These are phyloP conservation scores for Thamnophis elegans DNA, from an alignment of 2,797 vertebrate species.

Conservation along the genomic window DNA sequence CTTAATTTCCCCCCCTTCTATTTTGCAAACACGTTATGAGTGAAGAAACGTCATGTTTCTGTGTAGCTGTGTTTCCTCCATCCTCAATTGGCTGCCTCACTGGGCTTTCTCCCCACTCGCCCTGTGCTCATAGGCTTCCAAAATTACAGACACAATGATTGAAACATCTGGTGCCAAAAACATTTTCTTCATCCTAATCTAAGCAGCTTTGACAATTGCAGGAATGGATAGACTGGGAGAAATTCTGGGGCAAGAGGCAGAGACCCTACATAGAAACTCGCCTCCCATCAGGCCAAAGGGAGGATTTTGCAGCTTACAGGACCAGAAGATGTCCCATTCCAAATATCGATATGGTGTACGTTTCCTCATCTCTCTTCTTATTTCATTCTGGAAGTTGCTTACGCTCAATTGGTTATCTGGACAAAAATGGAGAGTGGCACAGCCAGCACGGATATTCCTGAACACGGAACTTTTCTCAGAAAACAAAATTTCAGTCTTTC, in stretches of 20 bases:
- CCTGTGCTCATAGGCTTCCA: neutral
- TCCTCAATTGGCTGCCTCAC: too few species aligned
- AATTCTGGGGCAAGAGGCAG: neutral
- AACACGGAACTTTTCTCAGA: too few species aligned
- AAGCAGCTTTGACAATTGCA: neutral
- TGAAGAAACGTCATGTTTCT: conserved; percentile 24
- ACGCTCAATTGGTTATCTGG: neutral
- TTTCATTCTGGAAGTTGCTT: neutral
- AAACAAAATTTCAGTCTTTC: neutral
- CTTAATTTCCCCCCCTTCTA: conserved; percentile 43
- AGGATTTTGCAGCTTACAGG: neutral
- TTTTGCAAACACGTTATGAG: conserved; percentile 41
- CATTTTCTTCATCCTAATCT: neutral
- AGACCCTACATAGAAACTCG: too few species aligned
- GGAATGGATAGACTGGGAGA: neutral
- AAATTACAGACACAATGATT: neutral
- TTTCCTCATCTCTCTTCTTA: neutral
- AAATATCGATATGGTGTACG: neutral
- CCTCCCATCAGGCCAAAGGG: neutral
- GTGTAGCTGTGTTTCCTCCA: neutral
- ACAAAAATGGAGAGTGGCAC: too few species aligned
- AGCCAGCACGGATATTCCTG: neutral
- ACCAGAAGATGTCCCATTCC: neutral
- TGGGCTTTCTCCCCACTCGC: too few species aligned
- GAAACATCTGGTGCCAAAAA: neutral